phyloP scores from a whole-genome alignment of 2,113 vertebrate species.

The Cromileptes altivelis region DNA sequence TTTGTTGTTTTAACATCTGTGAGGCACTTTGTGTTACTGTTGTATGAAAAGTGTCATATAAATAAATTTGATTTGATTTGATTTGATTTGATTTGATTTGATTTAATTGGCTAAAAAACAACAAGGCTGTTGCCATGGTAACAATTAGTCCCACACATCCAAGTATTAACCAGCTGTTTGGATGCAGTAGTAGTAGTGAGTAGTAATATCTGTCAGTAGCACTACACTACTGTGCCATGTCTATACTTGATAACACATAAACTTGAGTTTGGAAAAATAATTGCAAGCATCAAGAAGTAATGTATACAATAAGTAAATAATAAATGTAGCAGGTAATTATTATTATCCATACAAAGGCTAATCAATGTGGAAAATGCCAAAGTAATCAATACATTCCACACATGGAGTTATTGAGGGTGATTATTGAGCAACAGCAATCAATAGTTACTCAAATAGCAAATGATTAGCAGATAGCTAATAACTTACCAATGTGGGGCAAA shows the following conservation, averaged over 20 bases:
- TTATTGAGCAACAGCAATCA: constrained; percentile 7
- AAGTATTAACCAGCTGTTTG: not conserved
- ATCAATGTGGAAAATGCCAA: constrained; percentile 24
- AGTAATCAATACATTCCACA: constrained; percentile 31
- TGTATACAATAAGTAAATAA: not conserved
- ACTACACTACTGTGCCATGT: not conserved
- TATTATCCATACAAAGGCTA: constrained; percentile 4
- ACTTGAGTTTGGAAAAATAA: not conserved
- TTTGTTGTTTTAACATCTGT: no score
- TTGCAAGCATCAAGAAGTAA: not conserved
- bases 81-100: no score
- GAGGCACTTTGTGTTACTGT: no score
- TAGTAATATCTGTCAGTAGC: not conserved
- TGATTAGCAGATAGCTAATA: constrained; percentile 1
- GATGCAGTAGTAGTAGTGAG: not conserved
- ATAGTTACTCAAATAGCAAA: not conserved
- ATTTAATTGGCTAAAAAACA: constrained; percentile 2
- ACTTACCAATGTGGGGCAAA: not conserved
- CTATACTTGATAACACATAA: not conserved
- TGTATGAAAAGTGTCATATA: no score
- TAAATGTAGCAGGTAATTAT: not conserved
- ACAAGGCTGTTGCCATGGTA: not conserved
- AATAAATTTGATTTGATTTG: no score
- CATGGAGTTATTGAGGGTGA: not conserved
- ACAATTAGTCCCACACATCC: not conserved